Base-by-base conservation (phyloP, 2,888 invertebrate species). In the Monopis laevigella region DNA sequence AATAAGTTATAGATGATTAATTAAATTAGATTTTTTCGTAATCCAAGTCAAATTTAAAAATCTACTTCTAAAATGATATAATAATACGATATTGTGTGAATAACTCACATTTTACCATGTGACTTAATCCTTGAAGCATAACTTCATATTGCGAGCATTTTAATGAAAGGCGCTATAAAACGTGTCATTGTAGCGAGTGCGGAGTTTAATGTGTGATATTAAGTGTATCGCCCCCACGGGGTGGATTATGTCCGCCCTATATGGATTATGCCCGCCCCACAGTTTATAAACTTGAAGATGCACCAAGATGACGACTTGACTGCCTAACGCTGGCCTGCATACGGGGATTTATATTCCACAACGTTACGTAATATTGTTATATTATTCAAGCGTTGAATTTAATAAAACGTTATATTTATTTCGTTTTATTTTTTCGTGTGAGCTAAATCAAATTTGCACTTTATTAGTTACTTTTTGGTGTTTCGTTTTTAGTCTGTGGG, bases 81-180 rank as follows among this genome's bases (percentile, higher is more conserved):
- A n/a, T n/a, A n/a, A n/a, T n/a, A n/a, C n/a, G n/a, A n/a, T n/a
- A n/a, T n/a, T n/a, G n/a, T n/a, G n/a, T n/a, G n/a, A n/a, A n/a
- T n/a, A n/a, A n/a, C n/a, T n/a, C n/a, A n/a, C n/a, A n/a, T n/a
- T n/a, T n/a, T n/a, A n/a, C n/a, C n/a, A n/a, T n/a, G n/a, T n/a
- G n/a, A n/a, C n/a, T n/a, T n/a, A n/a, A n/a, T n/a, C n/a, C n/a
- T n/a, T n/a, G n/a, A 32, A 32, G 16, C 32, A 2, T 14, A 36
- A 65, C 52, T 69, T 70, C 70, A 71, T 66, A 65, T 58, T 55
- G 51, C 51, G 57, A 56, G 54, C 50, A 56, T 65, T 72, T 62
- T 66, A 71, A 73, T 68, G 65, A 66, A 65, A 57, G 53, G 56
- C 55, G 56, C 60, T 63, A 66, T 73, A 72, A 66, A 72, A 63